These are phyloP conservation scores for Eunapius fragilis DNA, from an alignment of 37 sponge, comb jelly and placozoan genomes.

Conservation along the genomic window DNA sequence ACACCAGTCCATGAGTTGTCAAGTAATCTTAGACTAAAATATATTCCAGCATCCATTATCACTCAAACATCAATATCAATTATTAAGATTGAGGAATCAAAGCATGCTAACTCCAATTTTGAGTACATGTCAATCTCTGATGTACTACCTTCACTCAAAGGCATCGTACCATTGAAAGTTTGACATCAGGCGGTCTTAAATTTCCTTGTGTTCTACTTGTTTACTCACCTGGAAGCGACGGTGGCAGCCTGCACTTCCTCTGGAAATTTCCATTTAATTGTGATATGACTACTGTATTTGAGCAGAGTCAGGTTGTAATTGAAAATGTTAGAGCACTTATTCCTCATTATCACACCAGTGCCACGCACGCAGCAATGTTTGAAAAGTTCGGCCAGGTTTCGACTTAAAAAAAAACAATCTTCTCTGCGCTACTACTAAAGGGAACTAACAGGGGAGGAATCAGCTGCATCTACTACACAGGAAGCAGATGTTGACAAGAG, in stretches of 20 bases:
- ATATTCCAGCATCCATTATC: conserved; percentile 3
- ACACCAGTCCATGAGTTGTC: not conserved
- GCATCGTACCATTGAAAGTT: too few relatives aligned
- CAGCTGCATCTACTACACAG: conserved; percentile 8
- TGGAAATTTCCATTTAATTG: conserved; percentile 42
- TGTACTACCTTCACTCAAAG: not conserved
- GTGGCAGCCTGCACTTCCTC: conserved; percentile 51
- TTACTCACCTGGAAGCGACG: conserved; percentile 46
- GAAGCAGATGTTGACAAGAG: conserved; percentile 34
- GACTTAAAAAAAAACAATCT: conserved; percentile 12
- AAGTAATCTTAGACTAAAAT: not conserved
- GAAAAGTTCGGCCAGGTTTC: conserved; percentile 45
- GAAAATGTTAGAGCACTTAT: conserved; percentile 23
- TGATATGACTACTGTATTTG: not conserved
- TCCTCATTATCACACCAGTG: conserved; percentile 35
- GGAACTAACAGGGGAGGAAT: conserved; percentile 28
- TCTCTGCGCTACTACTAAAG: conserved; percentile 21
- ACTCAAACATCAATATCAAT: not conserved
- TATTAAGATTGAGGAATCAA: not conserved
- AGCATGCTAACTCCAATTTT: not conserved
- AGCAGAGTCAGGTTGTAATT: conserved; percentile 23
- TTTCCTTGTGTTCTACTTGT: conserved; percentile 18
- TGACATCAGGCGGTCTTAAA: too few relatives aligned
- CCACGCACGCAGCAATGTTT: conserved; percentile 10
- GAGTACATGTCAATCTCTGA: not conserved